Conservation (phyloP, 2,797 vertebrate genomes). For the Cheirogaleus major region DNA sequence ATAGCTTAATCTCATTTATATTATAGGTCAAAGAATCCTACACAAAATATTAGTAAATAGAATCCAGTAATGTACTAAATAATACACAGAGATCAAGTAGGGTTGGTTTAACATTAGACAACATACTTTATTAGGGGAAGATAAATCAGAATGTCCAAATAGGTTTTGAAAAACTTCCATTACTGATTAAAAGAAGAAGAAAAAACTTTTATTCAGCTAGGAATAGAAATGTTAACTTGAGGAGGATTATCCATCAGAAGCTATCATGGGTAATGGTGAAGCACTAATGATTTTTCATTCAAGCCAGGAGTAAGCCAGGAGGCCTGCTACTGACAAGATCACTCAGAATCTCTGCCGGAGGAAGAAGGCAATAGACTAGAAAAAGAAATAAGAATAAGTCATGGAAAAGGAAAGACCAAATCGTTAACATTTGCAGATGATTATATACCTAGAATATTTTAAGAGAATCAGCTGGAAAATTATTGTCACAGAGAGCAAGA, state of each 20-base stretch:
- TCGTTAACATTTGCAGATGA: background rate
- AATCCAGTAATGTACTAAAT: background rate
- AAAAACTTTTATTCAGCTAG: background rate
- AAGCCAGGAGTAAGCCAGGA: background rate
- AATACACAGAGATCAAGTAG: background rate
- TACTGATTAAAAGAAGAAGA: background rate
- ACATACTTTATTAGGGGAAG: background rate
- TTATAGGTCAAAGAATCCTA: background rate
- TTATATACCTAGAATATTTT: background rate
- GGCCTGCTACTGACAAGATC: background rate
- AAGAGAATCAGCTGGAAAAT: background rate
- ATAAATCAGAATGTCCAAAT: background rate
- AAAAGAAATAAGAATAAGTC: background rate
- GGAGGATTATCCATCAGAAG: background rate
- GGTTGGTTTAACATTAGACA: background rate
- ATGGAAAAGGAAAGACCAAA: background rate
- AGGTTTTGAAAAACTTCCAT: background rate
- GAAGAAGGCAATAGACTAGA: background rate
- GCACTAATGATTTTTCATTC: background rate
- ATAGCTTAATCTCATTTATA: background rate
- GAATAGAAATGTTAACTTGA: background rate
- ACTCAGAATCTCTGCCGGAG: background rate
- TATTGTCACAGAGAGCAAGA: background rate
- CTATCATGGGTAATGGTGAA: background rate
- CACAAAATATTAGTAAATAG: background rate